phyloP scores from a whole-genome alignment of 2,888 invertebrate species.

The Zhuqinia jingwanae region DNA sequence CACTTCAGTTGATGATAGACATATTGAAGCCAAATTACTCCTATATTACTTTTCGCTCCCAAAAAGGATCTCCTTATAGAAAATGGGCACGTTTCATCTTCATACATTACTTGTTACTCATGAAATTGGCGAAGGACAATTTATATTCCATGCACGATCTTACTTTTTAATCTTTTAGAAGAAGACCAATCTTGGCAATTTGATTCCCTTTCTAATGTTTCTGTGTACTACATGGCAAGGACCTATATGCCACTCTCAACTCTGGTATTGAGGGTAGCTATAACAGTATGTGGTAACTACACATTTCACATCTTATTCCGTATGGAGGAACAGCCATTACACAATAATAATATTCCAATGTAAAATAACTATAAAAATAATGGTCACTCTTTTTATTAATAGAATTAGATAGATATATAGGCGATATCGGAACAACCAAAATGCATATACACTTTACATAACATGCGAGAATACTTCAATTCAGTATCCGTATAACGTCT shows the following conservation, averaged over 20 bases:
- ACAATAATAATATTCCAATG: too few relatives aligned
- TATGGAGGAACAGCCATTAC: too few relatives aligned
- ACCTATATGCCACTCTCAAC: background rate
- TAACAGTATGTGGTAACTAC: too few relatives aligned
- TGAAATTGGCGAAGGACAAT: slow-evolving; percentile 20
- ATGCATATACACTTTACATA: too few relatives aligned
- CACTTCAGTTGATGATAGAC: slow-evolving; percentile 1
- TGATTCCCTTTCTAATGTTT: background rate
- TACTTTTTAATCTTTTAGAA: slow-evolving; percentile 57
- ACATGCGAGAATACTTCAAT: too few relatives aligned
- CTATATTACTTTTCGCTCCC: background rate
- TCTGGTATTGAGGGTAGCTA: background rate
- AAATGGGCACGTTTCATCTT: slow-evolving; percentile 12
- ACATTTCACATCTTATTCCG: too few relatives aligned
- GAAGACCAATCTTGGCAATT: background rate
- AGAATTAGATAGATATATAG: too few relatives aligned
- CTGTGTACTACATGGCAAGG: too few relatives aligned
- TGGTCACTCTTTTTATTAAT: background rate
- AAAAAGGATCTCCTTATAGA: slow-evolving; percentile 3
- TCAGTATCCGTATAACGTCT: background rate
- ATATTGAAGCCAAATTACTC: slow-evolving; percentile 5
- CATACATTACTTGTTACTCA: slow-evolving; percentile 12
- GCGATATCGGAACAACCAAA: too few relatives aligned
- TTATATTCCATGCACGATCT: slow-evolving; percentile 48
- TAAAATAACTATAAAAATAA: background rate